Evolutionary conservation across 2,797 vertebrate species (phyloP), one percentile per base, ranked within the genome.

Genomic region (Leptodactylus fallax): DNA sequence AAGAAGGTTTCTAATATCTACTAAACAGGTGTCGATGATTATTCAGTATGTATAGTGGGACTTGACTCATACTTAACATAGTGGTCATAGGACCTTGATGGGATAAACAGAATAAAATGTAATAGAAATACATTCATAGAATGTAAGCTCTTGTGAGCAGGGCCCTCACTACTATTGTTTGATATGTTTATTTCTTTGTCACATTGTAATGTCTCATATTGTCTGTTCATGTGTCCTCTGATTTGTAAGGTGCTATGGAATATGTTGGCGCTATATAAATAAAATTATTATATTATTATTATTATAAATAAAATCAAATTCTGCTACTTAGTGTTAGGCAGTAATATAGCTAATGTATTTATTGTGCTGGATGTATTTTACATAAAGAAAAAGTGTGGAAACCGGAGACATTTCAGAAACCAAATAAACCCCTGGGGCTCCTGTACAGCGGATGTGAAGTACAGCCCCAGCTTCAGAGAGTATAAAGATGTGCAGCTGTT

Each of bases 401-500:
- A 79, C 65, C 25, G 16, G 61, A 86, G 65, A 69, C 21, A 47
- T 71, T 86, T 86, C 21, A 63, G 47, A 53, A 74, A 72, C 17
- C 9, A 86, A 81, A 81, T 61, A 45, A 80, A 71, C 45, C 80
- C 69, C 47, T 77, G 71, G 63, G 72, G 82, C 27, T 78, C 16
- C 77, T 67, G 23, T 9, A 17, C 63, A 79, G 81, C 27, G 49
- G 71, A 67, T 78, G 71, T 77, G 25, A 85, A 72, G 58, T 67
- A 76, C 23, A 53, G 27, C 65, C 77, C 21, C 47, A 77, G 49
- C 65, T 16, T 61, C 36, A 17, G 23, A 83, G 79, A 60, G 23
- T 71, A 61, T 45, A 25, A 60, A 53, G 53, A 53, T 25, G 23
- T 77, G 13, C 87, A 85, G 87, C 78, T 88, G 83, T 74, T 74